Conservation (phyloP, 2,888 invertebrate species). For the Chorisops tibialis region DNA sequence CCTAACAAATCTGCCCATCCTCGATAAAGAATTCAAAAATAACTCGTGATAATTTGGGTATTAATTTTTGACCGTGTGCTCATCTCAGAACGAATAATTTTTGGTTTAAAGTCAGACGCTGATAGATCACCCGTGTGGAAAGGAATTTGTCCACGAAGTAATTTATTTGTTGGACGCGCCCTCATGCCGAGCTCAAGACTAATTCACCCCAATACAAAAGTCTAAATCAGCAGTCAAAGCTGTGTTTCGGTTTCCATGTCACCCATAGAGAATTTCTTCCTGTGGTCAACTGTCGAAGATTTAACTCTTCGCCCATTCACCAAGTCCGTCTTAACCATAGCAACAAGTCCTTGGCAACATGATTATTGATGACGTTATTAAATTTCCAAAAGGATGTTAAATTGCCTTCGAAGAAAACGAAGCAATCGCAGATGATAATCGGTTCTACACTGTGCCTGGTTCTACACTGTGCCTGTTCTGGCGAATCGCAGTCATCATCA, state of each 20-base stretch:
- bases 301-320: neutral
- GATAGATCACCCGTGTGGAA: constrained; percentile 14
- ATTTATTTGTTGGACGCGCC: neutral
- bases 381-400: constrained; percentile 40
- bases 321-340: neutral
- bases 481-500: constrained; percentile 24
- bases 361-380: constrained; percentile 39
- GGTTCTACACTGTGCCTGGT: constrained; percentile 34
- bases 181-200: neutral
- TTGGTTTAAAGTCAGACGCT: neutral
- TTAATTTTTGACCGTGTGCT: neutral
- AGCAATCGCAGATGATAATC: constrained; percentile 37
- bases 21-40: constrained; percentile 4
- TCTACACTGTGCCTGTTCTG: constrained; percentile 34
- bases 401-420: constrained; percentile 36
- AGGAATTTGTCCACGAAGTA: neutral
- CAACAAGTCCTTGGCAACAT: constrained; percentile 19
- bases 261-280: too few relatives aligned
- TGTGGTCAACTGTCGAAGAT: neutral
- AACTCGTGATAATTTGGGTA: constrained; percentile 23
- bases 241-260: too few relatives aligned
- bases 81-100: neutral
- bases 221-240: too few relatives aligned
- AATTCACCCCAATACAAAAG: too few relatives aligned
- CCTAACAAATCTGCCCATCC: constrained; percentile 12